Conservation (phyloP, 2,888 invertebrate species). For the Syrista parreyssii region DNA sequence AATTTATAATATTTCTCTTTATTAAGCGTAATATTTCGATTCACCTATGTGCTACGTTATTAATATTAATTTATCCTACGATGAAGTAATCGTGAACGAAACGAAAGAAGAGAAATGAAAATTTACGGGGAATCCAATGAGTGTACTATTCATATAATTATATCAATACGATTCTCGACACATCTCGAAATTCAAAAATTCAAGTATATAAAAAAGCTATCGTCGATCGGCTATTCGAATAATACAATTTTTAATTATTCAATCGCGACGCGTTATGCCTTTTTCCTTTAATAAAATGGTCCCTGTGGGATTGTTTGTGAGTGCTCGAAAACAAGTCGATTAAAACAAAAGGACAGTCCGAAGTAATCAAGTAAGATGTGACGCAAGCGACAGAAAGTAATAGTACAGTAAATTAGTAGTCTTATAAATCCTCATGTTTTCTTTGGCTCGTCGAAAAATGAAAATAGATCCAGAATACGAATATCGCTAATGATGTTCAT, state of each 20-base stretch:
- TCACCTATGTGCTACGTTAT: constrained; percentile 37
- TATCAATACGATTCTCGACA: constrained; percentile 1
- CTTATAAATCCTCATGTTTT: not conserved
- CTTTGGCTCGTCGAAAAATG: not conserved
- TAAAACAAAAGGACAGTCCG: not conserved
- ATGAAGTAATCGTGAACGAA: not conserved
- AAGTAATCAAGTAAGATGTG: not conserved
- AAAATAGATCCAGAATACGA: too few relatives aligned
- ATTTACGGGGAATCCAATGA: not conserved
- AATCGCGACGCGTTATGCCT: constrained; percentile 11
- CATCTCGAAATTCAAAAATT: constrained; percentile 2
- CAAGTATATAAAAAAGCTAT: constrained; percentile 27
- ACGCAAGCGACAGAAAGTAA: not conserved
- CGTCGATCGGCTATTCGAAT: constrained; percentile 23
- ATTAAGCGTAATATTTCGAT: constrained; percentile 57
- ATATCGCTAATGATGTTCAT: not conserved
- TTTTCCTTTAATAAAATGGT: constrained; percentile 37
- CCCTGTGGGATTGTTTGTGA: constrained; percentile 48
- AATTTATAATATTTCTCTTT: constrained; percentile 24
- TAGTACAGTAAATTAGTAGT: not conserved
- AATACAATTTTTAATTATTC: constrained; percentile 27
- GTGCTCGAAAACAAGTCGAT: constrained; percentile 3
- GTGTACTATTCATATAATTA: not conserved
- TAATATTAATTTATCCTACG: not conserved
- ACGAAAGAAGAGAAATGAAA: not conserved